Conservation (phyloP, 2,113 vertebrate genomes). For the Passer domesticus region DNA sequence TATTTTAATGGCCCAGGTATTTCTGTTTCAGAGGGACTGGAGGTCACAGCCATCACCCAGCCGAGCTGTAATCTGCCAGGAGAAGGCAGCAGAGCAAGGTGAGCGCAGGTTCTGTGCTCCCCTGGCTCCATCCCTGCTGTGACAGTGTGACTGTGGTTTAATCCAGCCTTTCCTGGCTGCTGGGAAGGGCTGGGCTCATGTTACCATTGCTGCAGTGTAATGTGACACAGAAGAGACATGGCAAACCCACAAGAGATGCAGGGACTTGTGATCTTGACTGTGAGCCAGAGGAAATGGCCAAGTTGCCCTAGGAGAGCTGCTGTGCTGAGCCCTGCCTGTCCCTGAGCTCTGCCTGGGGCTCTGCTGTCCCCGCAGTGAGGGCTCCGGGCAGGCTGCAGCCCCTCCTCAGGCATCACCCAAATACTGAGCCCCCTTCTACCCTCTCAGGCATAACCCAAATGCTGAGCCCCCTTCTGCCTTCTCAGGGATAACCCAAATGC, state of each 20-base stretch:
- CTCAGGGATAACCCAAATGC: no score
- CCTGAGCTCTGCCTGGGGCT: neutral
- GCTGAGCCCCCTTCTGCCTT: no score
- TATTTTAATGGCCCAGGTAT: neutral
- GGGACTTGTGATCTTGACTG: neutral
- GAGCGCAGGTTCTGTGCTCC: neutral
- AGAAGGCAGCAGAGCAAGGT: neutral
- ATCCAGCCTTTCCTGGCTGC: neutral
- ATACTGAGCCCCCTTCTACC: no score
- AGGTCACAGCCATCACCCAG: neutral
- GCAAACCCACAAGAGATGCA: neutral
- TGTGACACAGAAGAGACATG: neutral
- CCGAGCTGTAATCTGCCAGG: neutral
- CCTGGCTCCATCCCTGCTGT: neutral
- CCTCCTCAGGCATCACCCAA: no score
- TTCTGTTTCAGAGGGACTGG: neutral
- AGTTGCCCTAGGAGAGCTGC: neutral
- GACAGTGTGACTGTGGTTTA: rapidly evolving
- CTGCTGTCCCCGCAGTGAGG: neutral
- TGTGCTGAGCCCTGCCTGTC: neutral
- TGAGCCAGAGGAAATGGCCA: neutral
- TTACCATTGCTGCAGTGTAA: neutral
- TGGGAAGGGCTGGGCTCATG: neutral
- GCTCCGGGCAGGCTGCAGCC: neutral
- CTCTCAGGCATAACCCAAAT: no score